A percentile compares a stretch with the other conserved stretches of the same genome.
phyloP scores from a whole-genome alignment of 2,888 invertebrate species.

The Caradrina kadenii region DNA sequence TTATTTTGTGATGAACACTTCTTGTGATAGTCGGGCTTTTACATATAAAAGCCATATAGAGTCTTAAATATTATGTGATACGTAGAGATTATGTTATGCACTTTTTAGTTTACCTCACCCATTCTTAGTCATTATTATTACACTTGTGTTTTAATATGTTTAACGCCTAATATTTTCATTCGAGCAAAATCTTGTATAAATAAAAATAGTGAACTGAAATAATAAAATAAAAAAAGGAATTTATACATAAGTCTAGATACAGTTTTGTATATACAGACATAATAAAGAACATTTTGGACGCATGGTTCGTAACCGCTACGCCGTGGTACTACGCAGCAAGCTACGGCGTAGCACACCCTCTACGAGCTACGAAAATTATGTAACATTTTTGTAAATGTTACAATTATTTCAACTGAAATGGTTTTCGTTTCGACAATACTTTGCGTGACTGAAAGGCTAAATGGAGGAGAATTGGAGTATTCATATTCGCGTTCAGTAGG shows the following conservation, averaged over 20 bases:
- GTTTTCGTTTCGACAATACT: slow-evolving; percentile 28
- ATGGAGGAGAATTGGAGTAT: slow-evolving; percentile 26
- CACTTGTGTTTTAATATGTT: not conserved
- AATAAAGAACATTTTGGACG: slow-evolving; percentile 27
- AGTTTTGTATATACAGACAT: not conserved
- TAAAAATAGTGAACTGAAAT: not conserved
- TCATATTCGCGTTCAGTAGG: slow-evolving; percentile 31
- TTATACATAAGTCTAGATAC: not conserved
- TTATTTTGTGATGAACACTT: too few relatives aligned
- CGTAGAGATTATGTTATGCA: too few relatives aligned
- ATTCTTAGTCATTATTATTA: too few relatives aligned
- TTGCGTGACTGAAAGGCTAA: slow-evolving; percentile 54
- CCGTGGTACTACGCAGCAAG: slow-evolving; percentile 33
- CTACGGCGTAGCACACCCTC: slow-evolving; percentile 48
- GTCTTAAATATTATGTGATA: too few relatives aligned
- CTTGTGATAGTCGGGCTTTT: too few relatives aligned
- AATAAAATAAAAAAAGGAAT: not conserved
- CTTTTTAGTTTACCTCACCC: too few relatives aligned
- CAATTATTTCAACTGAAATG: slow-evolving; percentile 43
- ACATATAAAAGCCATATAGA: too few relatives aligned
- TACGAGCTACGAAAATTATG: slow-evolving; percentile 37
- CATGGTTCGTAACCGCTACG: slow-evolving; percentile 44
- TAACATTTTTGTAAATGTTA: slow-evolving; percentile 40
- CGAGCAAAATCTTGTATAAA: not conserved
- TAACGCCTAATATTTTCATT: not conserved